Conservation (phyloP, 2,797 vertebrate species). For the Typhlichthys eigenmanni region DNA sequence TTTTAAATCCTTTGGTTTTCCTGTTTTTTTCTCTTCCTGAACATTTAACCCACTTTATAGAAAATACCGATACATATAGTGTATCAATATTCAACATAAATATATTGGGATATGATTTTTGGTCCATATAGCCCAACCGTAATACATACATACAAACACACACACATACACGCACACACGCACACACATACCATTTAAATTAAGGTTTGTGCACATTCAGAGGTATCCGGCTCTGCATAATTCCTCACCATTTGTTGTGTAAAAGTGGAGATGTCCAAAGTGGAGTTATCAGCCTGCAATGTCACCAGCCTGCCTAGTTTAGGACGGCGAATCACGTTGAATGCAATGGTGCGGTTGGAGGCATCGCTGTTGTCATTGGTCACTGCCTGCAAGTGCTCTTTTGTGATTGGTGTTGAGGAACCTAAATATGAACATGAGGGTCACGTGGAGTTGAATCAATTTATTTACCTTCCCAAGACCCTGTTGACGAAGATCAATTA, state of each 20-base stretch:
- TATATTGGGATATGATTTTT: too few relatives aligned
- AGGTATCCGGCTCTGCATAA: not conserved
- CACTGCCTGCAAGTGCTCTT: slow-evolving; percentile 77
- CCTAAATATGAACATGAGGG: slow-evolving; percentile 63
- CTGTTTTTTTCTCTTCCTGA: too few relatives aligned
- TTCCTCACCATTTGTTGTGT: slow-evolving; percentile 87
- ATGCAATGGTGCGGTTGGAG: slow-evolving; percentile 81
- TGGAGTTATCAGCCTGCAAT: slow-evolving; percentile 68
- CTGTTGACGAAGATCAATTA: too few relatives aligned
- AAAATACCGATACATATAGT: too few relatives aligned
- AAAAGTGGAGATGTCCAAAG: slow-evolving; percentile 80
- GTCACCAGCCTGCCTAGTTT: slow-evolving; percentile 82
- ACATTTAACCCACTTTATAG: too few relatives aligned
- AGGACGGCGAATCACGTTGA: slow-evolving; percentile 75
- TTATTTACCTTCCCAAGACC: not conserved
- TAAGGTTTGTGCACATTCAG: not conserved
- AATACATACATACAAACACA: too few relatives aligned
- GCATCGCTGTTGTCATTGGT: slow-evolving; percentile 81
- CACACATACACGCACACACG: too few relatives aligned
- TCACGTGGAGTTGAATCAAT: not conserved
- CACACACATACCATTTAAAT: too few relatives aligned
- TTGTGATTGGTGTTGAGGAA: slow-evolving; percentile 78
- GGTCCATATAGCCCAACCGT: too few relatives aligned
- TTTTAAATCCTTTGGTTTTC: too few relatives aligned
- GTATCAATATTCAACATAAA: too few relatives aligned